These are phyloP conservation scores for Sebastes ruberrimus DNA, from an alignment of 2,797 vertebrate genomes.

Conservation along the genomic window DNA sequence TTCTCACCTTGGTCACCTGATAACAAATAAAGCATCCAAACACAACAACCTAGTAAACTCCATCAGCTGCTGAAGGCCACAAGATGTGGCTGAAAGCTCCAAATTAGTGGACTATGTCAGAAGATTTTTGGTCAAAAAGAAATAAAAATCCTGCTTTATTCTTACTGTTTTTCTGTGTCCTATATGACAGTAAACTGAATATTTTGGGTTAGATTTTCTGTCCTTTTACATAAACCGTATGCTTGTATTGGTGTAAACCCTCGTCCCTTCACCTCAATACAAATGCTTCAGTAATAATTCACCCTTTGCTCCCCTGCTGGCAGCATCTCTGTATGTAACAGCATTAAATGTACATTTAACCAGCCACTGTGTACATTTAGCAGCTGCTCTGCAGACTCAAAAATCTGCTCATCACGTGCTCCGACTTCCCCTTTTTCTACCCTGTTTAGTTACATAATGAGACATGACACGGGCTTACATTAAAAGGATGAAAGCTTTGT, in stretches of 20 bases:
- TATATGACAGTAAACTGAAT: neutral
- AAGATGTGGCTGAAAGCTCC: too few species aligned
- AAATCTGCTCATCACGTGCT: neutral
- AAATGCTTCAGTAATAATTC: neutral
- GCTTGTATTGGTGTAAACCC: neutral
- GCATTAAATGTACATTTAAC: neutral
- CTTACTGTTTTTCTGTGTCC: too few species aligned
- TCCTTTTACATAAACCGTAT: neutral
- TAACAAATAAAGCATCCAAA: neutral
- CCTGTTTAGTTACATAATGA: conserved; percentile 39
- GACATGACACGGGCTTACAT: conserved; percentile 16
- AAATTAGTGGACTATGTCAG: too few species aligned
- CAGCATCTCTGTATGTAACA: neutral
- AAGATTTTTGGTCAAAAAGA: too few species aligned
- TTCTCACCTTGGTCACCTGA: neutral
- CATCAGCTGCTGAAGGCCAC: too few species aligned
- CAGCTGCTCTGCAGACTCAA: neutral
- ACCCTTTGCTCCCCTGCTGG: neutral
- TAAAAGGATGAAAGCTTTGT: conserved; percentile 20
- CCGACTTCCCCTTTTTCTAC: neutral
- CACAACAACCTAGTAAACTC: neutral
- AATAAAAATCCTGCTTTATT: too few species aligned
- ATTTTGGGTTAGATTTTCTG: neutral
- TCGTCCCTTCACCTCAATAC: neutral
- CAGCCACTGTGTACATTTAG: neutral